These are phyloP conservation scores for Vultur gryphus DNA, from an alignment of 2,797 vertebrate species.

Conservation along the genomic window DNA sequence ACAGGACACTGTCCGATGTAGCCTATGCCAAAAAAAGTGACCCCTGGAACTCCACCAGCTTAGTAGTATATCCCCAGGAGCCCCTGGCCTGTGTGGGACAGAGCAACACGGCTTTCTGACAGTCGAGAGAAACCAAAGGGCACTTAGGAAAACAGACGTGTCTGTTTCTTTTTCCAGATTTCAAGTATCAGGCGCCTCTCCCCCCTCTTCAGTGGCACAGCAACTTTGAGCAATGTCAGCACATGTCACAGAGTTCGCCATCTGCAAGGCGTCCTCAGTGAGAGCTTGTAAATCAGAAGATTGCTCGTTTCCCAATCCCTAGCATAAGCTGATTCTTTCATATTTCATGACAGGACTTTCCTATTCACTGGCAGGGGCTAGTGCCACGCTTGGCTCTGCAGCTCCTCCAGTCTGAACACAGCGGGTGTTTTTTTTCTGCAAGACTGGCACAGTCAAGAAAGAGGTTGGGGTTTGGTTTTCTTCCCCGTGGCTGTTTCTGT, in stretches of 20 bases:
- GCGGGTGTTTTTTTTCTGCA: background rate
- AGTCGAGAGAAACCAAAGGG: background rate
- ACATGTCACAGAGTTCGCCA: background rate
- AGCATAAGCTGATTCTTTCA: background rate
- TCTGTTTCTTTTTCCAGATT: background rate
- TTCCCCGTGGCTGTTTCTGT: background rate
- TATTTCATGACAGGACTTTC: background rate
- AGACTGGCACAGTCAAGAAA: background rate
- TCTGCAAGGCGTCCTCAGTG: background rate
- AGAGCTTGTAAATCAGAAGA: background rate
- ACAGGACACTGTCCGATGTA: no score
- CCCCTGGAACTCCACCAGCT: background rate
- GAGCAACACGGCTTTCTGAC: fast-evolving
- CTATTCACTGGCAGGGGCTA: no score
- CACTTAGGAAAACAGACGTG: background rate
- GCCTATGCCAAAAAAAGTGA: background rate
- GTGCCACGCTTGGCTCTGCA: background rate
- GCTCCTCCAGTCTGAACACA: background rate
- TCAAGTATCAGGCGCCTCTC: background rate
- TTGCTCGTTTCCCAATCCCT: background rate
- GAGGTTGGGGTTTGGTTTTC: background rate
- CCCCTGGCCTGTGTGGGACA: no score
- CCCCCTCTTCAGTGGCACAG: no score
- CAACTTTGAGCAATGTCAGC: background rate
- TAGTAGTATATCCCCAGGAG: background rate